Base-by-base conservation (phyloP, 1,140 invertebrate species). In the Formica exsecta region DNA sequence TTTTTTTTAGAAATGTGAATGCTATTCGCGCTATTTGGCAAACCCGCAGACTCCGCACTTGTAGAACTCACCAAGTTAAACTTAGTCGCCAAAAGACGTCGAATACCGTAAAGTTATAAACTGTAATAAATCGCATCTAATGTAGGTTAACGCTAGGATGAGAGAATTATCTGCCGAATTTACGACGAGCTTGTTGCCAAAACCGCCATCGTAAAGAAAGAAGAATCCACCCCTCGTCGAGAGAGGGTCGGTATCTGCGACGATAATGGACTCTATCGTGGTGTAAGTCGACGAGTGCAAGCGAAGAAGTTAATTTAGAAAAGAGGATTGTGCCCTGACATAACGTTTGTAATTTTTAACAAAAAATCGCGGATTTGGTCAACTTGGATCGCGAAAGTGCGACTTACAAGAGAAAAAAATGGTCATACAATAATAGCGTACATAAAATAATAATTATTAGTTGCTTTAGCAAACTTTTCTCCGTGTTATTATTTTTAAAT, bases 91-190 rank as follows among this genome's bases (percentile, higher is more conserved):
- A 9, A 71, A 54, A 62, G 79, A 87, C 74, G 38, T 25, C 88
- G 87, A 86, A 65, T 62, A 74, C n/a, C 44, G 68, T 51, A 32
- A 70, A 32, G 86, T 87, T 91, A 87, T 86, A 91, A 89, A 76
- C 76, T 71, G 79, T 75, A 84, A 90, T 90, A 91, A 91, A 91
- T 91, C 81, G 76, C 36, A 19, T 32, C 38, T 91, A 89, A 91
- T 89, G 74, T 92, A 83, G 85, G 89, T 90, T 92, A 89, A 89
- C 86, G 86, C 83, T 25, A 44, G 19, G 2, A 51, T 66, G 75
- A 66, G 86, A 87, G 91, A 92, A 92, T 92, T 87, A 91, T 92
- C 62, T 68, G 59, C 75, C 22, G 81, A 92, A 92, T 92, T 92
- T 89, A 92, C 86, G 87, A 59, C 38, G 70, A 73, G 86, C 66